Percentiles rank a stretch among this genome's conserved stretches.
These are phyloP conservation scores for Periophthalmus modestus DNA, from an alignment of 2,113 vertebrate species.

Conservation along the genomic window DNA sequence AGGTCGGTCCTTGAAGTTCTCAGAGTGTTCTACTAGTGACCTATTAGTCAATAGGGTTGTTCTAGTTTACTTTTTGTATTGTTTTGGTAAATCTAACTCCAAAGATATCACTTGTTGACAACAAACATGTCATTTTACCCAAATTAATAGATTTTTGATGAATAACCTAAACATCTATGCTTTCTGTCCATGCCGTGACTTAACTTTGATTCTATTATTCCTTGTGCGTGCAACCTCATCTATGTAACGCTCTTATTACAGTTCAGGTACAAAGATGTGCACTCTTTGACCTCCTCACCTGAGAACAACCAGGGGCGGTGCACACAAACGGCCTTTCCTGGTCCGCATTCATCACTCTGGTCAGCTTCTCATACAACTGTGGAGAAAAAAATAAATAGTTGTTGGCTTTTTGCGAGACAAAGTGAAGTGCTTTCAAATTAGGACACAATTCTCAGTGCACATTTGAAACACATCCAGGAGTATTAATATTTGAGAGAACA, in stretches of 20 bases:
- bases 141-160: no score
- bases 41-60: no score
- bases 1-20: no score
- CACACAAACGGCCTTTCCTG: slow-evolving; percentile 98
- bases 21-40: no score
- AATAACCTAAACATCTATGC: no score
- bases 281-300: slow-evolving; percentile 83
- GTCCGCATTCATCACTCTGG: slow-evolving; percentile 99
- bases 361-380: slow-evolving; percentile 96
- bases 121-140: no score
- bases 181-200: no score
- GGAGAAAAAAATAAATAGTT: slow-evolving; percentile 22
- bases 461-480: background rate
- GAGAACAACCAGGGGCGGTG: slow-evolving; percentile 97
- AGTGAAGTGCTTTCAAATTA: slow-evolving; percentile 11
- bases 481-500: background rate
- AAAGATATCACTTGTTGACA: no score
- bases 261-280: slow-evolving; percentile 11
- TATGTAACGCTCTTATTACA: slow-evolving; percentile 47
- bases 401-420: slow-evolving; percentile 27
- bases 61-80: no score
- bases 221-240: slow-evolving; percentile 22
- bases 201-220: slow-evolving; percentile 21
- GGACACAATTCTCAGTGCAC: background rate
- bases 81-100: no score